Evolutionary conservation across 2,888 invertebrate genomes (phyloP).

Genomic region (Ischnura elegans): DNA sequence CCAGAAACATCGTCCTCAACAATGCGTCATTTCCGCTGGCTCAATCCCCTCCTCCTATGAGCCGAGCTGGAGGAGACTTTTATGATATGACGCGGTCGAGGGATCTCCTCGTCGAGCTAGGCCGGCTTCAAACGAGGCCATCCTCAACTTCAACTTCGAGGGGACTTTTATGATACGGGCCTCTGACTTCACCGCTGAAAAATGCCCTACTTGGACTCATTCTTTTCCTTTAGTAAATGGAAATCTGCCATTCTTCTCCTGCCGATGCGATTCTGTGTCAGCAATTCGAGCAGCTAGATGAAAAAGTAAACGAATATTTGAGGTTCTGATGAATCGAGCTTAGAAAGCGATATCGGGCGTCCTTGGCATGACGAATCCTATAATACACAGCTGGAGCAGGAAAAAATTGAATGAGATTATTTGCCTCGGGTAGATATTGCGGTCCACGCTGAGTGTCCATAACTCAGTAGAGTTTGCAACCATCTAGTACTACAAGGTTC

Average conservation of each 20-base stretch:
- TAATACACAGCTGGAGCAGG: background rate
- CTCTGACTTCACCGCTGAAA: conserved; percentile 19
- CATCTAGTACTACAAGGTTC: no score
- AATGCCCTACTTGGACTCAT: background rate
- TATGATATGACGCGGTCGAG: no score
- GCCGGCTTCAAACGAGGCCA: no score
- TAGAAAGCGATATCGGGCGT: conserved; percentile 1
- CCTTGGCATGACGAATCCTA: conserved; percentile 22
- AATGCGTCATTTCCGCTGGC: no score
- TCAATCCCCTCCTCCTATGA: no score
- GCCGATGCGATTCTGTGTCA: background rate
- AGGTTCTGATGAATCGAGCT: background rate
- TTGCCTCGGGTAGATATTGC: background rate
- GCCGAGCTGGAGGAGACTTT: no score
- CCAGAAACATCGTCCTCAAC: no score
- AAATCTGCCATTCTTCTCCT: background rate
- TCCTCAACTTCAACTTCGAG: no score
- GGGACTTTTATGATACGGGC: no score
- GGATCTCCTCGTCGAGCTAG: no score
- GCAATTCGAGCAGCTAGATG: conserved; percentile 3
- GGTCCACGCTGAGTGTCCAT: no score
- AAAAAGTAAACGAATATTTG: background rate
- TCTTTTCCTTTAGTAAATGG: background rate
- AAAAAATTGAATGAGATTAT: conserved; percentile 4
- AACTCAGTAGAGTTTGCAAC: no score